Evolutionary conservation across 2,888 invertebrate species (phyloP).

Genomic region (Lucinisca nassula): DNA sequence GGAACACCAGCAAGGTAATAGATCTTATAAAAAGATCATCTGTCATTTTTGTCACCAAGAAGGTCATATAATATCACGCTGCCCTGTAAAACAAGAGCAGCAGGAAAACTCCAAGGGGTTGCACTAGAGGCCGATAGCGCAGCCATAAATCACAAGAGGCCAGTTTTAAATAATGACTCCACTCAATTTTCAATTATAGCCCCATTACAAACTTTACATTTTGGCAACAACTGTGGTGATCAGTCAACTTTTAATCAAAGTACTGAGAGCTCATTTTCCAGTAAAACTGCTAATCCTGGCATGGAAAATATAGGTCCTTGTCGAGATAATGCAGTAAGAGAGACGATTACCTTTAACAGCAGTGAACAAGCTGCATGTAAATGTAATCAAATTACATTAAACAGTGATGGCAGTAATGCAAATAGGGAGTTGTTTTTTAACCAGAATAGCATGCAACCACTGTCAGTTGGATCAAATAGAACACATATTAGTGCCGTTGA

Average conservation of each 20-base stretch:
- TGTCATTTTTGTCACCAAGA: not conserved
- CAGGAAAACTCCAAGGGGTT: not conserved
- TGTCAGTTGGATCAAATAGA: too few species aligned
- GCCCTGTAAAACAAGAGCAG: not conserved
- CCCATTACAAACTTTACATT: not conserved
- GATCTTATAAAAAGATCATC: not conserved
- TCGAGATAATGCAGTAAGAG: not conserved
- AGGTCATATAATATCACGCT: not conserved
- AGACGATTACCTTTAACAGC: too few species aligned
- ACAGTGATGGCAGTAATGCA: too few species aligned
- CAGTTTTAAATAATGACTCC: not conserved
- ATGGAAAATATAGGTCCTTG: not conserved
- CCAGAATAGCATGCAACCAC: too few species aligned
- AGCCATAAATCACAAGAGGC: conserved; percentile 10
- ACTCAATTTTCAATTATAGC: too few species aligned
- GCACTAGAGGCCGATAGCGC: conserved; percentile 1
- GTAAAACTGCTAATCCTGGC: too few species aligned
- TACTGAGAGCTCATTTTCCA: not conserved
- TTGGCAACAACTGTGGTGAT: not conserved
- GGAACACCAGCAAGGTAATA: too few species aligned
- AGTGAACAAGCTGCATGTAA: too few species aligned
- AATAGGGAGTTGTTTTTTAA: too few species aligned
- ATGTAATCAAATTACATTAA: too few species aligned
- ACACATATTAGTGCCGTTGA: too few species aligned
- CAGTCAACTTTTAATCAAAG: not conserved